These are phyloP conservation scores for Rhombomys opimus DNA, from an alignment of 2,113 vertebrate genomes.

Conservation along the genomic window DNA sequence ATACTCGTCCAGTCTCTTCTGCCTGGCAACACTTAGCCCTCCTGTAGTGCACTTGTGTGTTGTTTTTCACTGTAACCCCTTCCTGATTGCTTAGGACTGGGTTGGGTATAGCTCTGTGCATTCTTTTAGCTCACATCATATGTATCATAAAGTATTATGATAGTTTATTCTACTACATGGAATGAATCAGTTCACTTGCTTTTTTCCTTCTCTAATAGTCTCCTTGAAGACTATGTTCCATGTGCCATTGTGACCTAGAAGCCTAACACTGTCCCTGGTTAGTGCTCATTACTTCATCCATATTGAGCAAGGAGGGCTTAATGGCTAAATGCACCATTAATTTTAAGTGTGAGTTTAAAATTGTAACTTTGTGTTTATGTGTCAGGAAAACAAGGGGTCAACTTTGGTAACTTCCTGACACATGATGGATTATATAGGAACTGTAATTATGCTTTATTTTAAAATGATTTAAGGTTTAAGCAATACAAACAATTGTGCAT, in stretches of 20 bases:
- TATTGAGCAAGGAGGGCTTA: not conserved
- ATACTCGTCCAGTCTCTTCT: not conserved
- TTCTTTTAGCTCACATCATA: not conserved
- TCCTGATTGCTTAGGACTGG: not conserved
- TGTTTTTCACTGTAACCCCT: not conserved
- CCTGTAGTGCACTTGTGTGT: not conserved
- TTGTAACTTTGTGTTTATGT: not conserved
- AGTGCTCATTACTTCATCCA: constrained; percentile 22
- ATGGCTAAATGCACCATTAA: not conserved
- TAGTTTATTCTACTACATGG: not conserved
- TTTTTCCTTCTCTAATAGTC: constrained; percentile 14
- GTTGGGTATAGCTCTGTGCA: not conserved
- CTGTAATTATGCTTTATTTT: constrained; percentile 29
- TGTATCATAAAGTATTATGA: not conserved
- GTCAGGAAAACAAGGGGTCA: not conserved
- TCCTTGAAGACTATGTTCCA: not conserved
- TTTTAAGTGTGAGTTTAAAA: constrained; percentile 16
- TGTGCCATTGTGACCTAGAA: not conserved
- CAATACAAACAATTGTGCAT: constrained; percentile 20
- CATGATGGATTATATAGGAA: not conserved
- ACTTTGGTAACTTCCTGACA: constrained; percentile 40
- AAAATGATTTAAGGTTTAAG: constrained; percentile 32
- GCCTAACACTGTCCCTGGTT: not conserved
- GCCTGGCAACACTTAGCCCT: not conserved
- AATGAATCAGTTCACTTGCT: not conserved